phyloP scores from a whole-genome alignment of 1,140 invertebrate genomes.

The Saccostrea echinata region DNA sequence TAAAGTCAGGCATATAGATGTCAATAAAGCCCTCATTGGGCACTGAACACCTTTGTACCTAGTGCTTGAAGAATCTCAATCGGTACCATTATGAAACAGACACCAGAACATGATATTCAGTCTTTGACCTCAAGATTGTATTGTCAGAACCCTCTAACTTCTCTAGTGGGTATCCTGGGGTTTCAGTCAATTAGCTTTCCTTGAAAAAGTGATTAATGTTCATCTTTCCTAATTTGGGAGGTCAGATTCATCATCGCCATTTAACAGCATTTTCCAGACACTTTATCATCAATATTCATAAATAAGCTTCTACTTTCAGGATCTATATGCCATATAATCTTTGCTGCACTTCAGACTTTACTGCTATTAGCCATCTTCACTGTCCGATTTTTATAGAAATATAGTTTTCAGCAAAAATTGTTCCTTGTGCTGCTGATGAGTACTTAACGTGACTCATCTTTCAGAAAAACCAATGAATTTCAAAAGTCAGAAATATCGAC shows the following conservation, averaged over 20 bases:
- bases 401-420: background rate
- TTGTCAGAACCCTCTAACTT: background rate
- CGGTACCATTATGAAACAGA: background rate
- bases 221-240: background rate
- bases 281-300: background rate
- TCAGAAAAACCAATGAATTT: slow-evolving; percentile 9
- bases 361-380: background rate
- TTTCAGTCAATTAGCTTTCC: slow-evolving; percentile 15
- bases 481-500: background rate
- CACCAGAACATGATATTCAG: background rate
- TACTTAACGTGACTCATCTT: background rate
- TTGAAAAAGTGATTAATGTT: background rate
- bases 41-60: background rate
- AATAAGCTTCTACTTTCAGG: slow-evolving; percentile 1
- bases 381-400: background rate
- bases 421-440: background rate
- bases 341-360: background rate
- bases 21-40: background rate
- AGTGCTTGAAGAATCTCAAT: slow-evolving; percentile 1
- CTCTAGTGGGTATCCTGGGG: background rate
- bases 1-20: background rate
- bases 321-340: background rate
- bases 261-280: background rate
- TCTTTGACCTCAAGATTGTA: background rate
- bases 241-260: background rate